Conservation (phyloP, 2,888 invertebrate species). For the Phytoseiulus persimilis region DNA sequence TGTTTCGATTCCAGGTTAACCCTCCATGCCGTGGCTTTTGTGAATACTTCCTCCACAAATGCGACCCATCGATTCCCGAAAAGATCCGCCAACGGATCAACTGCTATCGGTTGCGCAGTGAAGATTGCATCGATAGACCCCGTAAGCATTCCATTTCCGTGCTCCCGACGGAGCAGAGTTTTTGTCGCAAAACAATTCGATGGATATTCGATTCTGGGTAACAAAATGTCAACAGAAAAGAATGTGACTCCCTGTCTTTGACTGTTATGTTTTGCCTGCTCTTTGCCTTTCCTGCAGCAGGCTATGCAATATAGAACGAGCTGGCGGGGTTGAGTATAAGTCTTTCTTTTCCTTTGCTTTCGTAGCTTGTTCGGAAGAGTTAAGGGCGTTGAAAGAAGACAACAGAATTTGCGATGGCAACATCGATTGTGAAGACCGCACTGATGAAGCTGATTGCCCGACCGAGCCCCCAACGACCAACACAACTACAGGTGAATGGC, state of each 20-base stretch:
- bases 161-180: too few relatives aligned
- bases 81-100: conserved; percentile 8
- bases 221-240: too few relatives aligned
- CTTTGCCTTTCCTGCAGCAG: too few relatives aligned
- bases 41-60: conserved; percentile 17
- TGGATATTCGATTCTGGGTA: too few relatives aligned
- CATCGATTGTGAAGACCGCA: conserved; percentile 11
- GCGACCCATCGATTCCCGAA: conserved; percentile 7
- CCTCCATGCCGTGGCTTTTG: conserved; percentile 14
- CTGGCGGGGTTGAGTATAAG: too few relatives aligned
- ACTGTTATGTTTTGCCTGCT: too few relatives aligned
- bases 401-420: conserved; percentile 11
- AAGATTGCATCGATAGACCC: not conserved
- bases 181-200: too few relatives aligned
- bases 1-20: not conserved
- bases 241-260: too few relatives aligned
- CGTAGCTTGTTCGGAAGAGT: conserved; percentile 20
- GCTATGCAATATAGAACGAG: too few relatives aligned
- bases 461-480: not conserved
- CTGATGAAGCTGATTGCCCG: conserved; percentile 12
- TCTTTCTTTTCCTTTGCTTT: too few relatives aligned
- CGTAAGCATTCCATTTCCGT: not conserved
- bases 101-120: not conserved
- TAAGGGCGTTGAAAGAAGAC: not conserved
- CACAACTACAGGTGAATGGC: not conserved